Evolutionary conservation across 2,113 vertebrate genomes (phyloP).

Genomic region (Pristiophorus japonicus): DNA sequence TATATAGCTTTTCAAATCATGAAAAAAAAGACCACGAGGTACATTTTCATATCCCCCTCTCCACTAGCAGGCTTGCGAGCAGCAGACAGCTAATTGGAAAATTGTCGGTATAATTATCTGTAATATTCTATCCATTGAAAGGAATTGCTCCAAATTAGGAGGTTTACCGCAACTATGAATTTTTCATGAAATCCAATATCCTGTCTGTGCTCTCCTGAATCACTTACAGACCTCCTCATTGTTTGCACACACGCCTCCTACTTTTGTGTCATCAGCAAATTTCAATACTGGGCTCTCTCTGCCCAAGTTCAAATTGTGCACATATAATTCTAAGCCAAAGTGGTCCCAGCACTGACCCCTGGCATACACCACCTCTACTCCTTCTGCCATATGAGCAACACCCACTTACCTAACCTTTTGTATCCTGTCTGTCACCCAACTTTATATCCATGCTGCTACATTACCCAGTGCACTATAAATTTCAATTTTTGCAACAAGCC

Average conservation of each 20-base stretch:
- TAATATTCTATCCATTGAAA: not conserved
- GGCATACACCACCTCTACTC: not conserved
- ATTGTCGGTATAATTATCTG: not conserved
- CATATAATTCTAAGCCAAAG: not conserved
- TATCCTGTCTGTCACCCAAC: not conserved
- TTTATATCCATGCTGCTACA: not conserved
- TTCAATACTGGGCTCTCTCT: not conserved
- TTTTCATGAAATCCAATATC: not conserved
- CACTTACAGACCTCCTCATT: not conserved
- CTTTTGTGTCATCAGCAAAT: not conserved
- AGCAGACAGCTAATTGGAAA: not conserved
- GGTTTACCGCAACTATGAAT: not conserved
- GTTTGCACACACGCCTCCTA: too few species aligned
- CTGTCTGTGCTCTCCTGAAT: not conserved
- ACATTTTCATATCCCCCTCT: not conserved
- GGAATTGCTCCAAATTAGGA: not conserved
- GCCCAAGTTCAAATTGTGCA: not conserved
- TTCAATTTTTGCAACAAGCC: not conserved
- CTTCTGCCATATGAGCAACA: not conserved
- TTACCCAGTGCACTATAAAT: not conserved
- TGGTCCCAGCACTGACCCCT: not conserved
- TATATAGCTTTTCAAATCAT: not conserved
- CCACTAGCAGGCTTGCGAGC: not conserved
- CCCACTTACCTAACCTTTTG: not conserved
- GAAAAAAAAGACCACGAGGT: not conserved